Conservation (phyloP, 2,113 vertebrate genomes). For the Poecilia latipinna region DNA sequence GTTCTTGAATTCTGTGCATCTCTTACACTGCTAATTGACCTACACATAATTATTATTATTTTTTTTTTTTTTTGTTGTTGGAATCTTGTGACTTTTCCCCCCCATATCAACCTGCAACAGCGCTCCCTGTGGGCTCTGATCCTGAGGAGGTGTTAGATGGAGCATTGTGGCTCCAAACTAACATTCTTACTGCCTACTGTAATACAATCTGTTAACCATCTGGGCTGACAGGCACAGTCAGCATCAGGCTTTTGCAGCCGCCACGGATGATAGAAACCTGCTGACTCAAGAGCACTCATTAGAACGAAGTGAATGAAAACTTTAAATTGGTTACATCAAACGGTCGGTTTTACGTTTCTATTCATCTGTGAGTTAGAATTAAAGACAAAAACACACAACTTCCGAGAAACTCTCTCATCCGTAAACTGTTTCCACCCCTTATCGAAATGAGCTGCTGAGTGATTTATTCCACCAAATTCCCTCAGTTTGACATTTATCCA, state of each 20-base stretch:
- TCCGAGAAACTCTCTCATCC: neutral
- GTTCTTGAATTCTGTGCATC: too few species aligned
- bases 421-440: neutral
- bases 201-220: conserved; percentile 78
- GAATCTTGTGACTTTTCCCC: neutral
- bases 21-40: too few species aligned
- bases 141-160: conserved; percentile 71
- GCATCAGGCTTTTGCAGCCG: conserved; percentile 13
- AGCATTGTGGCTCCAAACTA: conserved; percentile 33
- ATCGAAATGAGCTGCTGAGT: conserved; percentile 4
- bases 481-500: neutral
- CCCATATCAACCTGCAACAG: neutral
- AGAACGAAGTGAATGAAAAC: neutral
- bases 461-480: conserved; percentile 20
- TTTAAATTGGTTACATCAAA: neutral
- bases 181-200: conserved; percentile 76
- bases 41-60: too few species aligned
- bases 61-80: too few species aligned
- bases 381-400: neutral
- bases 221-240: conserved; percentile 51
- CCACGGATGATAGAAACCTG: conserved; percentile 9
- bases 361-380: neutral
- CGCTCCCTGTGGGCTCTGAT: conserved; percentile 14
- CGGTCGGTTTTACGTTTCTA: neutral
- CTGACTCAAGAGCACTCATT: neutral